phyloP scores from a whole-genome alignment of 2,113 vertebrate species.

The Microcebus jonahi region DNA sequence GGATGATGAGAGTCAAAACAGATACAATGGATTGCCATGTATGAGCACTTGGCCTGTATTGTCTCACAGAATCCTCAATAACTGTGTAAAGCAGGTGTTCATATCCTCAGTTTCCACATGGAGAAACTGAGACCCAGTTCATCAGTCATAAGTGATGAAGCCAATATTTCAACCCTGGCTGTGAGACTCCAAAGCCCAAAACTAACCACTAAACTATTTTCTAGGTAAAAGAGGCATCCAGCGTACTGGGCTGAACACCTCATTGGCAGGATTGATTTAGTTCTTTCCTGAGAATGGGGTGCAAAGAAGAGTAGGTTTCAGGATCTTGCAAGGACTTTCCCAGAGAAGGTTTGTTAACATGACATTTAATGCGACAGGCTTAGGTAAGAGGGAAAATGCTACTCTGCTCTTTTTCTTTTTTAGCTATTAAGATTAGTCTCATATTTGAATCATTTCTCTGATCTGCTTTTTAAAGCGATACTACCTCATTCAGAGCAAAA shows the following conservation, averaged over 20 bases:
- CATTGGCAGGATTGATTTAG: neutral
- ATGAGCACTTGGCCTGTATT: too few species aligned
- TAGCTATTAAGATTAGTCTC: neutral
- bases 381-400: neutral
- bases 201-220: neutral
- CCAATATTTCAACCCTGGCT: neutral
- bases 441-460: conserved; percentile 44
- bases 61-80: neutral
- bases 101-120: neutral
- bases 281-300: neutral
- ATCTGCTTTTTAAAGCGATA: neutral
- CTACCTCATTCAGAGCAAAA: neutral
- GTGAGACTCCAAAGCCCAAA: neutral
- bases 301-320: neutral
- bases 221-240: neutral
- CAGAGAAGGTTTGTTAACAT: neutral
- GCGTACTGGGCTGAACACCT: neutral
- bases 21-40: neutral
- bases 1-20: neutral
- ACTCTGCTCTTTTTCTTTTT: neutral
- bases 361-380: neutral
- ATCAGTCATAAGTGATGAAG: neutral
- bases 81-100: neutral
- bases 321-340: neutral
- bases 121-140: neutral